Conservation (phyloP, 2,888 invertebrate genomes). For the Argyra leucocephala region DNA sequence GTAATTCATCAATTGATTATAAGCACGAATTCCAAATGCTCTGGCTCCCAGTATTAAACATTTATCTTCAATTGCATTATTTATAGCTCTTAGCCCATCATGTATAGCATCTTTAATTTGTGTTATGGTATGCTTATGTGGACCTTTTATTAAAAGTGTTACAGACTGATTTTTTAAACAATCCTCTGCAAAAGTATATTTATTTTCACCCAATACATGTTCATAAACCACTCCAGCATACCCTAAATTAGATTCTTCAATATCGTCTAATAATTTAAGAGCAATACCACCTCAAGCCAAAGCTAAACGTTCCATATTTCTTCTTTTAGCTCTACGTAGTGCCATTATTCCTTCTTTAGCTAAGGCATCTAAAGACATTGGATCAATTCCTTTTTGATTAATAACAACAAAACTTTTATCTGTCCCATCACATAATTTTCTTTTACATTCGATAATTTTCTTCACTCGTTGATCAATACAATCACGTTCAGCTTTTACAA, state of each 20-base stretch:
- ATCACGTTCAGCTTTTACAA: constrained; percentile 87
- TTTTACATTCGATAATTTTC: constrained; percentile 87
- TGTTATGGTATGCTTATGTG: constrained; percentile 85
- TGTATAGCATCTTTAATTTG: constrained; percentile 97
- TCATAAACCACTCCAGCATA: constrained; percentile 89
- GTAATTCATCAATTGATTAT: constrained; percentile 66
- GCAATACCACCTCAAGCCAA: constrained; percentile 93
- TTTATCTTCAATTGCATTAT: constrained; percentile 90
- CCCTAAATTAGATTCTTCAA: constrained; percentile 78
- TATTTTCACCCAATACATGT: constrained; percentile 94
- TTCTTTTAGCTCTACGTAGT: constrained; percentile 87
- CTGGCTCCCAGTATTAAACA: constrained; percentile 91
- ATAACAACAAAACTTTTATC: constrained; percentile 89
- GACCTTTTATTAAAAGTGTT: constrained; percentile 92
- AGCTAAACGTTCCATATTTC: constrained; percentile 95
- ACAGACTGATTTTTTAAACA: constrained; percentile 93
- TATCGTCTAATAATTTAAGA: constrained; percentile 89
- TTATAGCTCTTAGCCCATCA: constrained; percentile 94
- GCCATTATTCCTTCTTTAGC: constrained; percentile 95
- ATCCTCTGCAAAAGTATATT: constrained; percentile 95
- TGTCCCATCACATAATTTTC: constrained; percentile 80
- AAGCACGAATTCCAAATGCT: constrained; percentile 84
- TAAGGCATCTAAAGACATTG: constrained; percentile 87
- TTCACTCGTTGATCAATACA: constrained; percentile 91
- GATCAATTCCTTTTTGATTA: constrained; percentile 98